These are phyloP conservation scores for Platysteira castanea DNA, from an alignment of 2,113 vertebrate genomes.

Conservation along the genomic window DNA sequence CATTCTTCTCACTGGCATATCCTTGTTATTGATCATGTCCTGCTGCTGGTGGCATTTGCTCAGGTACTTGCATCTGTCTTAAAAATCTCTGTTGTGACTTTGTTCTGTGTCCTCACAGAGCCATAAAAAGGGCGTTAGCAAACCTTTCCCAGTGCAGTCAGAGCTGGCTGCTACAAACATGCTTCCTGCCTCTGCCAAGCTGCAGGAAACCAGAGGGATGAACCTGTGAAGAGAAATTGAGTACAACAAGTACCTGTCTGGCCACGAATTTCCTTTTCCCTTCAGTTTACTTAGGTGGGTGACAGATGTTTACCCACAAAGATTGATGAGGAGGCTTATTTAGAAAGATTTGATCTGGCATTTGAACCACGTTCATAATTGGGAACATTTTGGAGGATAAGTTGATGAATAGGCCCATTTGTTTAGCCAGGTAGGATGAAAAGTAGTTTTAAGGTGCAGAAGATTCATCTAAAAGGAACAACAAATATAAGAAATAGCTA, in stretches of 20 bases:
- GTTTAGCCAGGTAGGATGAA: background rate
- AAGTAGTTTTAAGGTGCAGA: background rate
- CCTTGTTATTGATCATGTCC: background rate
- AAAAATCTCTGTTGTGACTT: background rate
- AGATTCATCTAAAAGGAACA: background rate
- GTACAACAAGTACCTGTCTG: background rate
- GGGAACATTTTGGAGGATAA: background rate
- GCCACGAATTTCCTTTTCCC: background rate
- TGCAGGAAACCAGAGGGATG: background rate
- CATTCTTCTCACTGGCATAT: background rate
- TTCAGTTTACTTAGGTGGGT: background rate
- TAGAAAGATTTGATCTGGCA: constrained; percentile 24
- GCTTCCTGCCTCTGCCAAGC: background rate
- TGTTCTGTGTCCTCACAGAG: background rate
- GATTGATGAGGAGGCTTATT: constrained; percentile 38
- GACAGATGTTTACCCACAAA: constrained; percentile 7
- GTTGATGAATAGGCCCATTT: background rate
- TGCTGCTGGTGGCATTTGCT: background rate
- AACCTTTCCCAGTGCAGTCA: background rate
- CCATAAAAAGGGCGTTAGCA: background rate
- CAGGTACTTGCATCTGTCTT: background rate
- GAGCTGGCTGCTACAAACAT: background rate
- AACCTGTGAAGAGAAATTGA: background rate
- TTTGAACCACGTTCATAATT: background rate
- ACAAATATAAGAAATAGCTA: background rate